A percentile compares a stretch with the other conserved stretches of the same genome.
Evolutionary conservation across 2,888 invertebrate genomes (phyloP).

Genomic region (Limenitis camilla): DNA sequence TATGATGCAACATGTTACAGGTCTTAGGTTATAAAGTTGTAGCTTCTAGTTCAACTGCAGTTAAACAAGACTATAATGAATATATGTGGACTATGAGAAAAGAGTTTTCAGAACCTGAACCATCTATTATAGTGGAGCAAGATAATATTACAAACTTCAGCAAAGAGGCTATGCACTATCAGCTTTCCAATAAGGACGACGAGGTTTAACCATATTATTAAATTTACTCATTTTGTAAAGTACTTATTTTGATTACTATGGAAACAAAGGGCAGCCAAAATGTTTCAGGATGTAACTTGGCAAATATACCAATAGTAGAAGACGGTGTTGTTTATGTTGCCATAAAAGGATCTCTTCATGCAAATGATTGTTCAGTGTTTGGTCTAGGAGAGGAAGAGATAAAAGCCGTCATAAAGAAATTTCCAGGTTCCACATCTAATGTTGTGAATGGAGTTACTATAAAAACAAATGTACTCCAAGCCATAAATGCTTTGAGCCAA

Average conservation of each 20-base stretch:
- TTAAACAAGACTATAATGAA: constrained; percentile 91
- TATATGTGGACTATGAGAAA: constrained; percentile 96
- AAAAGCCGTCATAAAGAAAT: constrained; percentile 80
- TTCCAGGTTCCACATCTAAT: constrained; percentile 74
- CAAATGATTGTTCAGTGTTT: constrained; percentile 83
- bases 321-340: constrained; percentile 83
- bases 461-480: constrained; percentile 79
- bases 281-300: constrained; percentile 42
- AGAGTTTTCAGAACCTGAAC: constrained; percentile 89
- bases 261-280: constrained; percentile 55
- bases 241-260: constrained; percentile 35
- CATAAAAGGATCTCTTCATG: constrained; percentile 86
- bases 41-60: constrained; percentile 88
- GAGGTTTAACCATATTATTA: constrained; percentile 47
- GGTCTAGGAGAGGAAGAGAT: constrained; percentile 82
- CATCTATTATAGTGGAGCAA: constrained; percentile 76
- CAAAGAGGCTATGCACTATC: constrained; percentile 73
- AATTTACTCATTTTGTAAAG: constrained; percentile 23
- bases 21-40: constrained; percentile 92
- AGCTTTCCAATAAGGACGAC: constrained; percentile 62
- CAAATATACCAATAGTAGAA: constrained; percentile 43
- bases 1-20: constrained; percentile 42
- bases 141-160: constrained; percentile 77
- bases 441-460: constrained; percentile 84
- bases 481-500: constrained; percentile 83